Evolutionary conservation across 2,113 vertebrate species (phyloP).

Genomic region (Talpa occidentalis): DNA sequence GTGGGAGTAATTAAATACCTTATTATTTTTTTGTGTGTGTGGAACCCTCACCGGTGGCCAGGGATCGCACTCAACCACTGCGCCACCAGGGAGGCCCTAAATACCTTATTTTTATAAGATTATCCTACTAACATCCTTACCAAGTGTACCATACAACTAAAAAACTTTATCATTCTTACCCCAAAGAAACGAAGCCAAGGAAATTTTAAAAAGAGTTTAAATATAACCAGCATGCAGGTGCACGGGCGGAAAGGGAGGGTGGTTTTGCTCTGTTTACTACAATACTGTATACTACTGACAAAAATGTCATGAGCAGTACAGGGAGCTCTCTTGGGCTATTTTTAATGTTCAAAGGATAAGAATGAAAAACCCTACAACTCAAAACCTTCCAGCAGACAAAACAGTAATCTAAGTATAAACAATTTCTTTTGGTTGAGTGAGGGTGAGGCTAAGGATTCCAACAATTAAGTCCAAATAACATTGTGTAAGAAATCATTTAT

Average conservation of each 20-base stretch:
- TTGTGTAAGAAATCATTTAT: background rate
- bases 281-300: background rate
- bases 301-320: background rate
- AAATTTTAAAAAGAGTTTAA: background rate
- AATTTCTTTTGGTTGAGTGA: background rate
- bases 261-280: background rate
- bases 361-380: background rate
- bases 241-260: background rate
- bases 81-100: too few species aligned
- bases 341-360: background rate
- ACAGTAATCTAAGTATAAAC: background rate
- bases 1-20: background rate
- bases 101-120: background rate
- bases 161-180: background rate
- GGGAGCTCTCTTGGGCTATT: background rate
- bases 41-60: too few species aligned
- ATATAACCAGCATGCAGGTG: background rate
- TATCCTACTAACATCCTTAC: background rate
- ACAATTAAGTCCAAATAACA: background rate
- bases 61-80: too few species aligned
- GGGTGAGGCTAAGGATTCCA: background rate
- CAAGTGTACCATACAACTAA: slow-evolving; percentile 1
- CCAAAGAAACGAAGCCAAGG: background rate
- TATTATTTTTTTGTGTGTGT: too few species aligned
- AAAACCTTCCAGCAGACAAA: background rate